Evolutionary conservation across 1,140 invertebrate species (phyloP), one percentile per base, ranked within the genome.

Genomic region (Centruroides vittatus): DNA sequence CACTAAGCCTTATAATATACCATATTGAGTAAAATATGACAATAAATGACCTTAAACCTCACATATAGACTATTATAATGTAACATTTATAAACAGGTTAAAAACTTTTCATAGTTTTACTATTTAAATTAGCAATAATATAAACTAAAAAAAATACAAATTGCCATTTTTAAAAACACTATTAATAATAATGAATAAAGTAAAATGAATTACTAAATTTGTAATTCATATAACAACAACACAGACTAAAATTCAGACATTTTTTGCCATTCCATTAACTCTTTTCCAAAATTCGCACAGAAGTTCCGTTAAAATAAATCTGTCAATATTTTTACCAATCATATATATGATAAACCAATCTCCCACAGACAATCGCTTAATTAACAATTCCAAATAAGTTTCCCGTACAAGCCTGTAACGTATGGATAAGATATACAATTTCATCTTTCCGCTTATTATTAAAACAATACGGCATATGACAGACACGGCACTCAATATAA

Each of bases 331-430:
- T 78, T 93, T 89, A 46, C 91, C 91, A 66, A 95, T 80, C 83
- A 94, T 91, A 77, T 93, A 93, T 64, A 95, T 84, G 57, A 95
- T 81, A 75, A 93, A 94, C 90, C 90, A 95, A 77, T 95, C 91
- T 63, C 90, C 91, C 78, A 94, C 86, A 71, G 93, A 91, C 72
- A 87, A 89, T 65, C 87, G 80, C 62, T 88, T 80, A 53, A 94
- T 89, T 68, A 95, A 86, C 56, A 87, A 87, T 75, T 93, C 89
- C 63, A 94, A 84, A 61, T 89, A 89, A 72, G 94, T 90, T 68
- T 85, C 80, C 69, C 86, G 80, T 60, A 93, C 86, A 67, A 94
- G 79, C 61, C 89, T 80, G 64, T 89, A 91, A 66, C 90, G 78
- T 76, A 93, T 81, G 66, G 89, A 81, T 72, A 95, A 80, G 71